Conservation (phyloP, 2,888 invertebrate genomes). For the Drosophila peninsularis region DNA sequence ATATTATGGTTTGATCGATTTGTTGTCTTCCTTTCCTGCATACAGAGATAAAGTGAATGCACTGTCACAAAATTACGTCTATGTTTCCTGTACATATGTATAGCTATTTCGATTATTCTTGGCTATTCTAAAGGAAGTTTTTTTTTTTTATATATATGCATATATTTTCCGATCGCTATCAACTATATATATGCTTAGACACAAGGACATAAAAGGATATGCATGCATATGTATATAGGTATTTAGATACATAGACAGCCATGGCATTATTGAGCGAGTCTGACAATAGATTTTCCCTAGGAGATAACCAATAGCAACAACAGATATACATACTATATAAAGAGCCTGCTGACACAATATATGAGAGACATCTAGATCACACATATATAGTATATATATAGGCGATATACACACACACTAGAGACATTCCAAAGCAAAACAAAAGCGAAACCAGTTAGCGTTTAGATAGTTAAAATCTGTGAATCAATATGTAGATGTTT, state of each 20-base stretch:
- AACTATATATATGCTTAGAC: background rate
- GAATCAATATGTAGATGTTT: conserved; percentile 41
- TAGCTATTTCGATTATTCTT: background rate
- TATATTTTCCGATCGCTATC: background rate
- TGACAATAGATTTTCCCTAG: conserved; percentile 27
- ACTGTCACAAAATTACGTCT: background rate
- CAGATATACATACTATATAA: conserved; percentile 2
- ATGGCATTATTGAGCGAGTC: conserved; percentile 23
- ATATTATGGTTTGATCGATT: conserved; percentile 4
- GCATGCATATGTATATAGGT: conserved; percentile 22
- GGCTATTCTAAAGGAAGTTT: background rate
- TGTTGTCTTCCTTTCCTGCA: conserved; percentile 19
- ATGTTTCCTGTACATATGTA: conserved; percentile 20
- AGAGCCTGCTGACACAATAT: conserved; percentile 18
- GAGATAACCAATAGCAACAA: conserved; percentile 14
- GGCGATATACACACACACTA: background rate
- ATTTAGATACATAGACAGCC: conserved; percentile 18
- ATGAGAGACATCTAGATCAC: conserved; percentile 9
- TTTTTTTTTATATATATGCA: background rate
- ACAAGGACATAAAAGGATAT: background rate
- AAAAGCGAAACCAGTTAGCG: conserved; percentile 43
- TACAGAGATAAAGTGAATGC: background rate
- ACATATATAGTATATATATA: conserved; percentile 2
- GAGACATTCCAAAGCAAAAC: conserved; percentile 19
- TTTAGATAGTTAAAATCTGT: conserved; percentile 58